Evolutionary conservation across 2,797 vertebrate species (phyloP).

Genomic region (Coccyzus lansbergi): DNA sequence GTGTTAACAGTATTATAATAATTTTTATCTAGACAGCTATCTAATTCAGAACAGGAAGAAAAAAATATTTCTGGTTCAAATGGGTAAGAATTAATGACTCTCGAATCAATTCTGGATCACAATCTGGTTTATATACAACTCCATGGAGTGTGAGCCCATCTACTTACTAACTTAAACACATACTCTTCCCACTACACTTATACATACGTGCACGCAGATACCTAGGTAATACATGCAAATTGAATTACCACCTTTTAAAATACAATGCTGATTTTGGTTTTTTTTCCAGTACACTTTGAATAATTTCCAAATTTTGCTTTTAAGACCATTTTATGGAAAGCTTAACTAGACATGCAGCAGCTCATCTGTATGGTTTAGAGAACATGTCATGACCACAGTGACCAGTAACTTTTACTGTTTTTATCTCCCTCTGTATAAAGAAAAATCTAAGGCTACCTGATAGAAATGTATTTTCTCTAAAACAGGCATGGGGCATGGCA

Average conservation of each 20-base stretch:
- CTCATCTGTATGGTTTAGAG: background rate
- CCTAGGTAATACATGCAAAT: background rate
- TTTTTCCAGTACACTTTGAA: background rate
- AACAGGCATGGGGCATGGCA: background rate
- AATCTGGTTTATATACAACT: background rate
- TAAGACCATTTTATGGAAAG: background rate
- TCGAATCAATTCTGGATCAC: background rate
- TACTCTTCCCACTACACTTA: too few relatives aligned
- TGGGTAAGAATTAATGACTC: background rate
- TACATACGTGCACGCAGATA: fast-evolving
- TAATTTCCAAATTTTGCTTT: background rate
- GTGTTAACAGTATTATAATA: background rate
- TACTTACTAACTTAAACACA: background rate
- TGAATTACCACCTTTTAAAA: background rate
- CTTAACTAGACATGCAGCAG: background rate
- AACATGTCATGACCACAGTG: background rate
- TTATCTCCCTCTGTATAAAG: fast-evolving
- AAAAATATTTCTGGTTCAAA: background rate
- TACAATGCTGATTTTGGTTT: fast-evolving
- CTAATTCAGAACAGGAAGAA: background rate
- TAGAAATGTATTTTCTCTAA: background rate
- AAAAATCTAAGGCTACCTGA: background rate
- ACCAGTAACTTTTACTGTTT: background rate
- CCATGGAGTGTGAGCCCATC: background rate
- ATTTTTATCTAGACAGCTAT: background rate